Base-by-base conservation (phyloP, 2,797 vertebrate species). In the Poeciliopsis paucimaculata region DNA sequence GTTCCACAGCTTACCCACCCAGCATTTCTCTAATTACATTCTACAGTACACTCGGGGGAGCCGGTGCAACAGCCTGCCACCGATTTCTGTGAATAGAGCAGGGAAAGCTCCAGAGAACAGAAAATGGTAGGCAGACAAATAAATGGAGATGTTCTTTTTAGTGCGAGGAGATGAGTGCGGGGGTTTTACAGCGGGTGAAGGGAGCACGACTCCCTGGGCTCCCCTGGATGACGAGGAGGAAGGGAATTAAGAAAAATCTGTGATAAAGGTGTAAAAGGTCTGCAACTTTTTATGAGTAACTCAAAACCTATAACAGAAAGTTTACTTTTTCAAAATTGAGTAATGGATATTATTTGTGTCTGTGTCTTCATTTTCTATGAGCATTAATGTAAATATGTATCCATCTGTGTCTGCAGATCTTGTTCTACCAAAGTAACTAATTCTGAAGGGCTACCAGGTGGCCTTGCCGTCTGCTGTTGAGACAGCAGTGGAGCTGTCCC, bases 191-290 rank as follows among this genome's bases (percentile, higher is more conserved):
- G 72, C 55, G 76, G 82, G 82, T 82, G 86, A 91, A 88, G 62
- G 83, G 78, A 89, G 86, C 84, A 79, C 89, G 82, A 85, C 82
- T 93, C 82, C 55, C 79, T 0, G 13, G 79, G 82, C 84, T 89
- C 72, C 73, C 75, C 46, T 13, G 5, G 77, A 87, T 15, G 66
- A 70, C 5, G 23, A n/a, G 41, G 78, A 79, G 90, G 80, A 75
- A 87, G 43, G 78, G 80, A 88, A 91, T 94, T 88, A 88, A 81
- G 84, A 87, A 77, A 82, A 85, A 86, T 90, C 82, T 88, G 78
- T 91, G 77, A 0, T 82, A 31, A 84, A 90, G 87, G 82, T 87
- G 84, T 86, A 46, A 90, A 83, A 84, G 86, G 83, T 92, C 82
- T 90, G 75, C 76, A 81, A 47, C 45, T 77, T 85, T 80, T 45